phyloP scores from a whole-genome alignment of 2,797 vertebrate species.

The Chiroxiphia lanceolata region DNA sequence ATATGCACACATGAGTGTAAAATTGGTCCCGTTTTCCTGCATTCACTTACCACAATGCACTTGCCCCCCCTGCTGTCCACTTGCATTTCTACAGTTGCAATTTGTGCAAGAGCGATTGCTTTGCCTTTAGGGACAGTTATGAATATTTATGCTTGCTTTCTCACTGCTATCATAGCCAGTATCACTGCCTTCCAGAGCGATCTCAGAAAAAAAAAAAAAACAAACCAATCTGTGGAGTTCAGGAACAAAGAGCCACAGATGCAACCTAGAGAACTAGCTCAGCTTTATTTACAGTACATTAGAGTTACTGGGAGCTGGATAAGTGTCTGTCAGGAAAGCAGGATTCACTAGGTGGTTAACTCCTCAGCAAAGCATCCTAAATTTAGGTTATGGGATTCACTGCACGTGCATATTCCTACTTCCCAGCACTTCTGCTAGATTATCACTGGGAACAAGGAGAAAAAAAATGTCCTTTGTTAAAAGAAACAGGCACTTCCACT shows the following conservation, averaged over 20 bases:
- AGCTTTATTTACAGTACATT: neutral
- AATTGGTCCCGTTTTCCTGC: rapidly evolving
- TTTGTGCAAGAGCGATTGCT: neutral
- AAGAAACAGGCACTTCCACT: neutral
- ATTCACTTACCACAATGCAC: neutral
- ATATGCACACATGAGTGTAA: rapidly evolving
- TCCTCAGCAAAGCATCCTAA: neutral
- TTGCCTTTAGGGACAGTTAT: neutral
- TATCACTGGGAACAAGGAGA: neutral
- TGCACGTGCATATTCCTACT: neutral
- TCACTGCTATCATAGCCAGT: neutral
- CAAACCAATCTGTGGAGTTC: neutral
- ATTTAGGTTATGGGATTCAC: neutral
- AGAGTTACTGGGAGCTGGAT: neutral
- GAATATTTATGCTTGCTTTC: neutral
- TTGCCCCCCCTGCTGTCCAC: slow-evolving; percentile 53
- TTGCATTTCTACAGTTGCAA: neutral
- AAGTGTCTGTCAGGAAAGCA: neutral
- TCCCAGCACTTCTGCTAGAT: neutral
- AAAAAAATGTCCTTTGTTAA: neutral
- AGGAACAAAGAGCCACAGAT: neutral
- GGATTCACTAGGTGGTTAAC: neutral
- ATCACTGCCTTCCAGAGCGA: neutral
- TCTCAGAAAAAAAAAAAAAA: neutral
- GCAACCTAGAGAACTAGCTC: neutral